Conservation (phyloP, 2,113 vertebrate species). For the Nesoenas mayeri region DNA sequence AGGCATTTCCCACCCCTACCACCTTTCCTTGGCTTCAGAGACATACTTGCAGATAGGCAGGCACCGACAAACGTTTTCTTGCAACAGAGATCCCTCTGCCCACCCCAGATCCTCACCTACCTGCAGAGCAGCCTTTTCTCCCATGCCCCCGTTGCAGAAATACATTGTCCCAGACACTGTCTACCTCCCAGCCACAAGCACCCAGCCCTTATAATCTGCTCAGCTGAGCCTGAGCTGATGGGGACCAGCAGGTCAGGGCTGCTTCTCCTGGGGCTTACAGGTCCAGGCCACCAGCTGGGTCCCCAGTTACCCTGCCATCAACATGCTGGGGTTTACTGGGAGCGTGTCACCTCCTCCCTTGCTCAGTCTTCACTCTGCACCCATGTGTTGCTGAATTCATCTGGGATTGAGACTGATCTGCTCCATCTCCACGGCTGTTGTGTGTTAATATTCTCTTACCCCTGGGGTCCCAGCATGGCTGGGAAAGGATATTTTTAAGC, state of each 20-base stretch:
- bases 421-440: background rate
- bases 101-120: background rate
- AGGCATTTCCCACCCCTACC: background rate
- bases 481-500: background rate
- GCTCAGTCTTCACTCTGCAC: background rate
- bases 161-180: background rate
- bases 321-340: background rate
- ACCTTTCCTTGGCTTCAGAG: background rate
- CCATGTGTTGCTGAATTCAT: background rate
- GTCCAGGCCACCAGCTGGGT: background rate
- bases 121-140: background rate
- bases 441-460: no score
- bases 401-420: background rate
- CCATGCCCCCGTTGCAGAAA: rapidly evolving
- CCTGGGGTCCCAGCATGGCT: background rate
- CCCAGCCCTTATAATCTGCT: background rate
- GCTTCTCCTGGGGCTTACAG: background rate
- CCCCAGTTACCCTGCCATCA: background rate
- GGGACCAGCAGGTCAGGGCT: background rate
- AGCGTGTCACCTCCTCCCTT: background rate
- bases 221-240: background rate
- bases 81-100: background rate
- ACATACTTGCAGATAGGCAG: background rate
- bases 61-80: background rate
- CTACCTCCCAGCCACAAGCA: rapidly evolving